Percentiles rank a stretch among this genome's conserved stretches.
Evolutionary conservation across 2,888 invertebrate species (phyloP).

Genomic region (Fragum sueziense): DNA sequence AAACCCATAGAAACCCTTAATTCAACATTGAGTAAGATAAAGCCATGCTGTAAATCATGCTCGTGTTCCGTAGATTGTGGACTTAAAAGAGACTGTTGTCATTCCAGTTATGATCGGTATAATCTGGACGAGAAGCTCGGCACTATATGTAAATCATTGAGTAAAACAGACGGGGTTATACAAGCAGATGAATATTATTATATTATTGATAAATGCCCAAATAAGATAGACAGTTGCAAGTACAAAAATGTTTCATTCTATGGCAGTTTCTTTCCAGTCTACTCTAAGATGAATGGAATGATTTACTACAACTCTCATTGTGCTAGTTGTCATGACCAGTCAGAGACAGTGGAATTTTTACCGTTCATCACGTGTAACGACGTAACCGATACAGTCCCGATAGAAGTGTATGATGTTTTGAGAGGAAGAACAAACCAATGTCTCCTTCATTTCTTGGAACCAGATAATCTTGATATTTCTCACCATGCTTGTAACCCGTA

Average conservation of each 20-base stretch:
- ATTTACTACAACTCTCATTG: background rate
- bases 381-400: background rate
- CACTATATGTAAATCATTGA: background rate
- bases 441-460: background rate
- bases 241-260: background rate
- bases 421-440: background rate
- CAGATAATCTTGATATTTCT: background rate
- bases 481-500: background rate
- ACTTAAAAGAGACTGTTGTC: background rate
- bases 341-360: background rate
- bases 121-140: background rate
- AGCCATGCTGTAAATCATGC: background rate
- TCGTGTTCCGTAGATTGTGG: conserved; percentile 1
- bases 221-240: background rate
- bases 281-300: background rate
- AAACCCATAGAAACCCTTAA: background rate
- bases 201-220: background rate
- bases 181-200: background rate
- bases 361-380: background rate
- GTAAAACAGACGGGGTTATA: no score
- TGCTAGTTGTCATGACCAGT: background rate
- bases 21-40: background rate
- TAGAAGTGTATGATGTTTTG: background rate
- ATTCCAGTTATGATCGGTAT: background rate
- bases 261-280: background rate